Evolutionary conservation across 92 coral and sea anemone genomes (phyloP).

Genomic region (Virgularia gustaviana): DNA sequence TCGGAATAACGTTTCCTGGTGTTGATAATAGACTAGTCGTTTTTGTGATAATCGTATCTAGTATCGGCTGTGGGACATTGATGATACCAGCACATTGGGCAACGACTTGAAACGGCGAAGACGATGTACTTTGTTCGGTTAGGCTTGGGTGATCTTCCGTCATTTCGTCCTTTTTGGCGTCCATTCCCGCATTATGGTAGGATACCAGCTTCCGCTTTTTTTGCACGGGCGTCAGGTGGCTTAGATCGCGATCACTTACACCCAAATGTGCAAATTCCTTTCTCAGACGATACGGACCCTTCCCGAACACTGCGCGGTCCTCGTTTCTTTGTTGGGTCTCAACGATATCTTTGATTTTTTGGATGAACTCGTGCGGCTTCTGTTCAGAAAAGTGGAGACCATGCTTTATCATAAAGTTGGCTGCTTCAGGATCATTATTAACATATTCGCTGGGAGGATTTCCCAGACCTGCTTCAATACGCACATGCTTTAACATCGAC

Average conservation of each 20-base stretch:
- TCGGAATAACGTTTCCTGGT: constrained; percentile 31
- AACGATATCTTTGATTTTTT: constrained; percentile 11
- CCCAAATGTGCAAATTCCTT: constrained; percentile 11
- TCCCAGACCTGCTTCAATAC: constrained; percentile 29
- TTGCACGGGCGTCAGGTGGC: constrained; percentile 17
- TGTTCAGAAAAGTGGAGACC: constrained; percentile 7
- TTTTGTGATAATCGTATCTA: constrained; percentile 32
- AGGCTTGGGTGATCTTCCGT: not conserved
- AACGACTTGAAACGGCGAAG: too few species aligned
- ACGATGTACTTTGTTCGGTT: not conserved
- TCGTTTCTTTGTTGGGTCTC: constrained; percentile 23
- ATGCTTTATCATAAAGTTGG: constrained; percentile 20
- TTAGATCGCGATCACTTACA: constrained; percentile 5
- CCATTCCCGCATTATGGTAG: constrained; percentile 16
- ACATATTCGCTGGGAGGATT: constrained; percentile 33
- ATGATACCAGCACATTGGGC: too few species aligned
- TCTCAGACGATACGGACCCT: constrained; percentile 17
- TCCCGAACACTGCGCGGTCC: constrained; percentile 31
- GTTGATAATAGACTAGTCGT: constrained; percentile 24
- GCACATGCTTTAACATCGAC: constrained; percentile 16
- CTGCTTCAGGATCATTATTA: constrained; percentile 28
- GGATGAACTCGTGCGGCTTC: constrained; percentile 23
- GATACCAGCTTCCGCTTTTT: constrained; percentile 1
- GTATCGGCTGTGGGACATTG: too few species aligned
- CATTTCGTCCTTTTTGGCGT: constrained; percentile 9